These are phyloP conservation scores for Leucoma salicis DNA, from an alignment of 2,888 invertebrate genomes.

Conservation along the genomic window DNA sequence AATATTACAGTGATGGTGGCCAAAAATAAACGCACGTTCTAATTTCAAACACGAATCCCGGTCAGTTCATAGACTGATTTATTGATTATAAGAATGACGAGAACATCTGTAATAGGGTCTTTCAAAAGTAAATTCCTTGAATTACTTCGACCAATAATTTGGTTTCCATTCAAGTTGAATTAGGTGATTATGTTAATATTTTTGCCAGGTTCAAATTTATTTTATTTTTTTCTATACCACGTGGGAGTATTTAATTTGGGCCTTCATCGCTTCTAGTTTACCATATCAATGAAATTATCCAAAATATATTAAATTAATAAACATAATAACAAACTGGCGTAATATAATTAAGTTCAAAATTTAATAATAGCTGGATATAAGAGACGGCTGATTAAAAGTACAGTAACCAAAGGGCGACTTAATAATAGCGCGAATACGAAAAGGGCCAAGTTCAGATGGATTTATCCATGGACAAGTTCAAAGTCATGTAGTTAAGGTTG, in stretches of 20 bases:
- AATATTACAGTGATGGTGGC: slow-evolving; percentile 18
- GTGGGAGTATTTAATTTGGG: too few relatives aligned
- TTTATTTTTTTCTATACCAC: too few relatives aligned
- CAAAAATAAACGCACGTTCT: slow-evolving; percentile 38
- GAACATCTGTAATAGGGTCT: slow-evolving; percentile 20
- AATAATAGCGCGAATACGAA: slow-evolving; percentile 10
- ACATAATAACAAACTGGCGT: neutral
- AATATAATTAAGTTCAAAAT: neutral
- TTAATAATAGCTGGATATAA: neutral
- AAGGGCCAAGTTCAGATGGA: slow-evolving; percentile 28
- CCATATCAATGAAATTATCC: too few relatives aligned
- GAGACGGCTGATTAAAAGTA: slow-evolving; percentile 4
- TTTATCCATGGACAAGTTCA: slow-evolving; percentile 14
- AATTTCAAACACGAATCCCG: slow-evolving; percentile 39
- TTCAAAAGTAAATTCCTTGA: neutral
- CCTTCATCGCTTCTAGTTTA: too few relatives aligned
- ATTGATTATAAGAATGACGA: slow-evolving; percentile 32
- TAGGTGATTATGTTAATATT: neutral
- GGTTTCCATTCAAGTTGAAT: too few relatives aligned
- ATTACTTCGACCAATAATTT: too few relatives aligned
- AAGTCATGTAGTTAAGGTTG: slow-evolving; percentile 1
- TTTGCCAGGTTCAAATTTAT: neutral
- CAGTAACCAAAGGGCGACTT: slow-evolving; percentile 14
- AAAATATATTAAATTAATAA: neutral
- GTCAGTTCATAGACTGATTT: slow-evolving; percentile 35